Conservation (phyloP, 2,888 invertebrate species). For the Eurytoma californica region DNA sequence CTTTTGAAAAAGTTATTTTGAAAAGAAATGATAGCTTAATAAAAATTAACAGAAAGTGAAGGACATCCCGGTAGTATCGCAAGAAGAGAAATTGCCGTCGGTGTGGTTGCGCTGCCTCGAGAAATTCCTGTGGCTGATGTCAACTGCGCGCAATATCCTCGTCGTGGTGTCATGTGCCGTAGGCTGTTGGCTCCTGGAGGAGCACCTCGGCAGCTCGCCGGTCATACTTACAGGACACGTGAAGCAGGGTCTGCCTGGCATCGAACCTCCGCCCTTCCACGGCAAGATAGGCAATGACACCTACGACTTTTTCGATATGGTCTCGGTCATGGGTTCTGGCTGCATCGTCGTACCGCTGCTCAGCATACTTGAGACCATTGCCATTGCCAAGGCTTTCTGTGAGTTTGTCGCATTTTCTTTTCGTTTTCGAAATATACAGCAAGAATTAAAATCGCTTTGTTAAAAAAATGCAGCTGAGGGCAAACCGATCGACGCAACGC, state of each 20-base stretch:
- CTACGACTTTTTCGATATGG: conserved; percentile 78
- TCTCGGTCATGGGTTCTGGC: conserved; percentile 80
- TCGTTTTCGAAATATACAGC: no score
- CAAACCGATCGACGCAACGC: conserved; percentile 81
- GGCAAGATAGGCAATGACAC: conserved; percentile 79
- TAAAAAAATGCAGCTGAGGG: conserved; percentile 76
- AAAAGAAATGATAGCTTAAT: no score
- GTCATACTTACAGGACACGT: conserved; percentile 84
- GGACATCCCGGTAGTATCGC: conserved; percentile 78
- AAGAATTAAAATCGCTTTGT: background rate
- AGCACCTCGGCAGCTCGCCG: conserved; percentile 78
- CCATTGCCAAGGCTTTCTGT: conserved; percentile 83
- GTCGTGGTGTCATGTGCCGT: conserved; percentile 84
- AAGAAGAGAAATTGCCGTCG: conserved; percentile 75
- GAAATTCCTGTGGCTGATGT: conserved; percentile 83
- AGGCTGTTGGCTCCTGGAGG: conserved; percentile 81
- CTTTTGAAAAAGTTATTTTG: no score
- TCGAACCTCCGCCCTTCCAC: conserved; percentile 82
- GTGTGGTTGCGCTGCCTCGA: conserved; percentile 74
- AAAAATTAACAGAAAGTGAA: conserved; percentile 80
- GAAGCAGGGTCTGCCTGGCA: conserved; percentile 82
- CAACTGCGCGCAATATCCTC: conserved; percentile 86
- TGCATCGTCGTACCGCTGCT: conserved; percentile 82
- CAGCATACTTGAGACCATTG: conserved; percentile 83
- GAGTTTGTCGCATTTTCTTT: conserved; percentile 19